Base-by-base conservation (phyloP, 2,888 invertebrate genomes). In the Drosophila borborema region DNA sequence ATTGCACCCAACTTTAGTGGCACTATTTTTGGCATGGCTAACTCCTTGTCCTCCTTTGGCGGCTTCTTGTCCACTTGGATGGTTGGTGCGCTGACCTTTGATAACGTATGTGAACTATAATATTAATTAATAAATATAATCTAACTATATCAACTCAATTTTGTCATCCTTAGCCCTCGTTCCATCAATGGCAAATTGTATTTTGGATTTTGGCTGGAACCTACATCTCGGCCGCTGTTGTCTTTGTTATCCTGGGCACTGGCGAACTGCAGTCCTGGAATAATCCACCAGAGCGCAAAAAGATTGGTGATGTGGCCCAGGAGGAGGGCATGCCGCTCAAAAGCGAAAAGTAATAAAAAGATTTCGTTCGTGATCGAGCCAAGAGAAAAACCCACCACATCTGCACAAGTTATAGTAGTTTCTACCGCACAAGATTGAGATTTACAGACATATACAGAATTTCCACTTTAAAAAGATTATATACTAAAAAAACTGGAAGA, bases 1-100 rank as follows among this genome's bases (percentile, higher is more conserved):
- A 97, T 98, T 83, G 97, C 97, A 3, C 97, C 97, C 0, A 97
- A 97, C 92, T 98, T 97, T 91, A 97, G 97, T 66, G 95, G 98
- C 1, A 97, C 97, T 2, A 97, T 98, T 75, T 97, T 97, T 92
- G 97, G 97, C 45, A 94, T 98, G 94, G 97, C 97, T n/a, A 97
- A 97, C 90, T 97, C 97, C 0, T 92, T 97, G 64, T 97, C 97
- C 0, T 97, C 97, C 0, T 94, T 97, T 60, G 97, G 97, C 9
- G 97, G 97, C 1, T 97, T 96, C 94, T 91, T 97, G 1, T 97
- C 97, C 10, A 96, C 97, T 0, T 95, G 95, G 93, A 96, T 97
- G 95, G 97, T 97, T 28, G 97, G 96, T 16, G 94, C 95, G 59
- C 93, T 97, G 28, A 97, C 97, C 1, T 95, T 95, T 72, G 93